phyloP scores from a whole-genome alignment of 2,888 invertebrate species.

The Yponomeuta cagnagella region DNA sequence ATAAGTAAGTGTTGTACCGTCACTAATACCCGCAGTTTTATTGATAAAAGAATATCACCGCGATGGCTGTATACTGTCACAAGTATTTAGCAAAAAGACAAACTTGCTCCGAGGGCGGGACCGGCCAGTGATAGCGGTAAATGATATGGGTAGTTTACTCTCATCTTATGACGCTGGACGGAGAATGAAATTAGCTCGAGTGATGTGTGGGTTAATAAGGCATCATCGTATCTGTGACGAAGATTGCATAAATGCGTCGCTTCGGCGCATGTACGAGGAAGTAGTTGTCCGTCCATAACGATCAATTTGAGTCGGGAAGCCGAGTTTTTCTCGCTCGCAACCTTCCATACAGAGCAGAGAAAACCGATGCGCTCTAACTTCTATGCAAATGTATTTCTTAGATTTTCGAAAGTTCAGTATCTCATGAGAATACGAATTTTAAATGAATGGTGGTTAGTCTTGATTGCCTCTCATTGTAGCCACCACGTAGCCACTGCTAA shows the following conservation, averaged over 20 bases:
- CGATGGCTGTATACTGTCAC: not conserved
- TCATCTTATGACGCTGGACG: not conserved
- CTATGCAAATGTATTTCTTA: slow-evolving; percentile 63
- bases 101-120: not conserved
- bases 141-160: not conserved
- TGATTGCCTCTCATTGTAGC: too few species aligned
- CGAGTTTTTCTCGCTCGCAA: slow-evolving; percentile 37
- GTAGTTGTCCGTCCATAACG: slow-evolving; percentile 37
- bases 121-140: not conserved
- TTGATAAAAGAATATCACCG: not conserved
- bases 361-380: slow-evolving; percentile 49
- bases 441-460: not conserved
- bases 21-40: not conserved
- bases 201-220: slow-evolving; percentile 27
- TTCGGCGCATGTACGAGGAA: slow-evolving; percentile 45
- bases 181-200: slow-evolving; percentile 3
- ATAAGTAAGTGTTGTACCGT: not conserved
- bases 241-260: slow-evolving; percentile 49
- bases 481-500: too few species aligned
- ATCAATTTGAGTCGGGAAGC: slow-evolving; percentile 51
- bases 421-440: slow-evolving; percentile 12
- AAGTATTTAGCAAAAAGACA: not conserved
- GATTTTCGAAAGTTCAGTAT: slow-evolving; percentile 50
- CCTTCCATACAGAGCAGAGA: slow-evolving; percentile 62
- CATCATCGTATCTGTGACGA: slow-evolving; percentile 31